Percentiles rank a stretch among this genome's conserved stretches.
phyloP scores from a whole-genome alignment of 2,797 vertebrate species.

The Onychomys arenicola region DNA sequence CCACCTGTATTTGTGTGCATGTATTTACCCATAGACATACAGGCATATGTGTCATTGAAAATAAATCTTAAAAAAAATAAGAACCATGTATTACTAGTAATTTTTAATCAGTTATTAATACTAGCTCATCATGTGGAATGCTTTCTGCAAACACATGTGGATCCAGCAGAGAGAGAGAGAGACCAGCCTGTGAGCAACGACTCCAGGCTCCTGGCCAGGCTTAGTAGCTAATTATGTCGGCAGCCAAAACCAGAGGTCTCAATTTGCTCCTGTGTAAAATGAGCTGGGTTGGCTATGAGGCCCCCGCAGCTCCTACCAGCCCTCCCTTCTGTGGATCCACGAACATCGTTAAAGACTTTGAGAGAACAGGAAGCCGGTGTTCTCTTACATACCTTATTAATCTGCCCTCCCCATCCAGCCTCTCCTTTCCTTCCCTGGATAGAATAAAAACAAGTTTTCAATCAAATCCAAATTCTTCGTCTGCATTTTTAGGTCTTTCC shows the following conservation, averaged over 20 bases:
- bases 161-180: conserved; percentile 23
- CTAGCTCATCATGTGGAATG: not conserved
- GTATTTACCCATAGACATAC: not conserved
- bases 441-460: conserved; percentile 20
- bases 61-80: not conserved
- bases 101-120: not conserved
- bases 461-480: conserved; percentile 35
- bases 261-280: conserved; percentile 56
- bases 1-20: not conserved
- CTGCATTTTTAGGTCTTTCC: not conserved
- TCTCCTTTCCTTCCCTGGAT: not conserved
- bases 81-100: not conserved
- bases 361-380: conserved; percentile 49
- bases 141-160: not conserved
- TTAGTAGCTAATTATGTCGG: conserved; percentile 57
- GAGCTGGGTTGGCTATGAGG: conserved; percentile 41
- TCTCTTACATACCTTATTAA: conserved; percentile 60
- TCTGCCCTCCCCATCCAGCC: not conserved
- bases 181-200: not conserved
- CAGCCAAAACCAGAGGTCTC: conserved; percentile 61
- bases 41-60: not conserved
- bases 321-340: not conserved
- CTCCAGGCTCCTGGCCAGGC: conserved; percentile 52
- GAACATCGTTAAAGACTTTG: not conserved
- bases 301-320: not conserved